Evolutionary conservation across 2,797 vertebrate genomes (phyloP).

Genomic region (Argentina silus): DNA sequence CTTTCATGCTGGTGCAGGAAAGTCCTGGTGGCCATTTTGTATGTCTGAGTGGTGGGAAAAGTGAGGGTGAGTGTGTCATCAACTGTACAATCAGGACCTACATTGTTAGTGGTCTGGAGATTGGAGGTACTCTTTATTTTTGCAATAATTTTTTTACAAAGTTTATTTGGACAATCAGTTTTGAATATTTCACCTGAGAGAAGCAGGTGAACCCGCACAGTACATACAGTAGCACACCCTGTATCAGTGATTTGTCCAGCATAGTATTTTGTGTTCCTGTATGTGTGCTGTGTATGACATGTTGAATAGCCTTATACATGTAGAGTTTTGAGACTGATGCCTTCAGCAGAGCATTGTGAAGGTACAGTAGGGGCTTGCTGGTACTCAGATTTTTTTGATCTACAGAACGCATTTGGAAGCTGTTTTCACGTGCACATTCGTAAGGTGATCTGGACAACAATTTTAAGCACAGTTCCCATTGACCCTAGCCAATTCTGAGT

Average conservation of each 20-base stretch:
- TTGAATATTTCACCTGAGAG: slow-evolving; percentile 8
- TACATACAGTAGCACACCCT: background rate
- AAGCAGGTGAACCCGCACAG: slow-evolving; percentile 16
- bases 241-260: background rate
- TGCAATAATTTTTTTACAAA: slow-evolving; percentile 10
- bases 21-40: slow-evolving; percentile 9
- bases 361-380: too few species aligned
- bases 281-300: background rate
- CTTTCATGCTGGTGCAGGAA: slow-evolving; percentile 10
- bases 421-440: too few species aligned
- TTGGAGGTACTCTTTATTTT: slow-evolving; percentile 16
- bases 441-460: too few species aligned
- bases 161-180: slow-evolving; percentile 26
- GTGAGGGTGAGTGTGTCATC: slow-evolving; percentile 12
- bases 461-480: background rate
- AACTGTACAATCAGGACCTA: slow-evolving; percentile 8
- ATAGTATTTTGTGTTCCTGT: background rate
- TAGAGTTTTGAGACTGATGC: background rate
- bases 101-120: slow-evolving; percentile 1
- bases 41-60: slow-evolving; percentile 5
- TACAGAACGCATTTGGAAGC: too few species aligned
- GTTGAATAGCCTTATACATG: slow-evolving; percentile 1
- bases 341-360: too few species aligned
- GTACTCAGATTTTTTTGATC: too few species aligned
- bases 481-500: slow-evolving; percentile 20